These are phyloP conservation scores for Alectoris magna DNA, from an alignment of 2,797 vertebrate species.

Conservation along the genomic window DNA sequence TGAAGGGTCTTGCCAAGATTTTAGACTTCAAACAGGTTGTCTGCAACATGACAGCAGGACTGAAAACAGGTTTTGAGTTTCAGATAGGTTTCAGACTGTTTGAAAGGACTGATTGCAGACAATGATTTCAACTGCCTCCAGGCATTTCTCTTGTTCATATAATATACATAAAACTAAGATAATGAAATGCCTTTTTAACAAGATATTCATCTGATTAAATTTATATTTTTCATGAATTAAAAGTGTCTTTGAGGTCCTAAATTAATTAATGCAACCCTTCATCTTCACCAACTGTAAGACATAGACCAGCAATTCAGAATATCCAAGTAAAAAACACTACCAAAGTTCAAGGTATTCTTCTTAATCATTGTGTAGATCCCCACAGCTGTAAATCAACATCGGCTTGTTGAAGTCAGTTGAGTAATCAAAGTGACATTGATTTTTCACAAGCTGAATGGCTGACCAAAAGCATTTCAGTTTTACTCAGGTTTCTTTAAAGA, in stretches of 20 bases:
- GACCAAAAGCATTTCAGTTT: neutral
- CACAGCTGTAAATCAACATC: slow-evolving; percentile 47
- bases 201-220: neutral
- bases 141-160: neutral
- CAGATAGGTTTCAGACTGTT: neutral
- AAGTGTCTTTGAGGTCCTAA: neutral
- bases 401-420: slow-evolving; percentile 3
- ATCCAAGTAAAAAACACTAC: slow-evolving; percentile 20
- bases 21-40: neutral
- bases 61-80: slow-evolving; percentile 3
- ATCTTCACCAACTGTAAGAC: neutral
- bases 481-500: neutral
- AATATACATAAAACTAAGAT: neutral
- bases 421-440: slow-evolving; percentile 53
- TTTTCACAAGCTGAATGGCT: slow-evolving; percentile 46
- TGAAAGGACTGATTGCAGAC: neutral
- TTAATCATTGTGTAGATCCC: slow-evolving; percentile 21
- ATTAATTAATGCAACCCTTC: neutral
- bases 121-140: neutral
- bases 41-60: neutral
- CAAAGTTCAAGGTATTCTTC: slow-evolving; percentile 23
- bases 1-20: neutral
- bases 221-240: neutral
- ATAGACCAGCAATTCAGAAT: slow-evolving; percentile 40
- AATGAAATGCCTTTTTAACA: neutral